Conservation (phyloP, 2,797 vertebrate species). For the Thalassophryne amazonica region DNA sequence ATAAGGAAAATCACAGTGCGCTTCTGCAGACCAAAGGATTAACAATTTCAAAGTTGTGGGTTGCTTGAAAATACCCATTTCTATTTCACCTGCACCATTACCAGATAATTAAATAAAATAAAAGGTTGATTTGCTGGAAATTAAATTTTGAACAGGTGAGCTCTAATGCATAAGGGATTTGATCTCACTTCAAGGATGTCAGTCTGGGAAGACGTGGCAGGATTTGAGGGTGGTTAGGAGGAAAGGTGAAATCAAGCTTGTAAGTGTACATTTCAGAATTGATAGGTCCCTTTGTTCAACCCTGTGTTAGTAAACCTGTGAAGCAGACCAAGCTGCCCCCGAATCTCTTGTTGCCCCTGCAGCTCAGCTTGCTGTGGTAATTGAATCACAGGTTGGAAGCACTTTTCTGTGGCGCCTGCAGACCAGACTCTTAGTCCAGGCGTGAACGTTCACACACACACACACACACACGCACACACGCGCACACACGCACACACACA, state of each 20-base stretch:
- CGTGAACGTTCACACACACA: conserved; percentile 16
- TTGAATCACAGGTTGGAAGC: conserved; percentile 54
- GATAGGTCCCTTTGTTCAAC: conserved; percentile 35
- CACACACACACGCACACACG: background rate
- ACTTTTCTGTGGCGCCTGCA: conserved; percentile 23
- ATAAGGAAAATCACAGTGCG: conserved; percentile 9
- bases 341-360: conserved; percentile 32
- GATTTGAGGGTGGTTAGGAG: conserved; percentile 6
- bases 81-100: background rate
- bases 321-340: conserved; percentile 44
- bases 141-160: conserved; percentile 30
- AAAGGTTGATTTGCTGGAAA: conserved; percentile 17
- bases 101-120: conserved; percentile 1
- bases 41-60: background rate
- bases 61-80: background rate
- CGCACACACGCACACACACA: background rate
- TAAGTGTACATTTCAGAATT: conserved; percentile 41
- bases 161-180: conserved; percentile 42
- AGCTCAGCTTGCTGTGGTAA: conserved; percentile 44
- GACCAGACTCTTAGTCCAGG: conserved; percentile 22
- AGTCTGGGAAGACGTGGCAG: conserved; percentile 12
- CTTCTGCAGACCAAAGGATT: conserved; percentile 1
- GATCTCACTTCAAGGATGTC: conserved; percentile 16
- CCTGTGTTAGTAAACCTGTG: conserved; percentile 26
- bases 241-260: conserved; percentile 45